Conservation (phyloP, 2,797 vertebrate genomes). For the Sebastes hopkinsi region DNA sequence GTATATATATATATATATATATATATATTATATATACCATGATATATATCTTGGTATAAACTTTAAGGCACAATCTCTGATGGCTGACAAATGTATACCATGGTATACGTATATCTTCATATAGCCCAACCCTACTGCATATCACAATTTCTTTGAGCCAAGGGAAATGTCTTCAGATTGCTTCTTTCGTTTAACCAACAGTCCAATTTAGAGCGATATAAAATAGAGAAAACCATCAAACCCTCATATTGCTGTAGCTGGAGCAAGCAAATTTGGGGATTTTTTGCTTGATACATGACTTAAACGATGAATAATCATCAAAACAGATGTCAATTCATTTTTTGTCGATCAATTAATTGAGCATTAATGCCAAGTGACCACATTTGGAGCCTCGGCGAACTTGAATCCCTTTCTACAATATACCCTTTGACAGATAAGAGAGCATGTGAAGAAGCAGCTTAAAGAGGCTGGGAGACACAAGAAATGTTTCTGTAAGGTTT, state of each 20-base stretch:
- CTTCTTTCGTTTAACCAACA: not conserved
- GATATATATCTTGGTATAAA: not conserved
- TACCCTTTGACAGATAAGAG: not conserved
- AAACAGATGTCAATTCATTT: not conserved
- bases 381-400: not conserved
- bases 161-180: not conserved
- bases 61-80: not conserved
- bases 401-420: not conserved
- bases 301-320: not conserved
- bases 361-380: not conserved
- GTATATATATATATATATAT: too few relatives aligned
- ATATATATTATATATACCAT: too few relatives aligned
- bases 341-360: not conserved
- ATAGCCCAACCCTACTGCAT: not conserved
- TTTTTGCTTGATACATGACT: not conserved
- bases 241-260: not conserved
- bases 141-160: not conserved
- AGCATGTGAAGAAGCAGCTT: conserved; percentile 9
- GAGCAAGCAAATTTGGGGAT: not conserved
- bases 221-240: conserved; percentile 1
- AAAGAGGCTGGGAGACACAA: conserved; percentile 62
- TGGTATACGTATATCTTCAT: not conserved
- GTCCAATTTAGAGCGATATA: not conserved
- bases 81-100: not conserved
- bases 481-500: conserved; percentile 82